A percentile compares a stretch with the other conserved stretches of the same genome.
Conservation (phyloP, 2,113 vertebrate species). For the Echinops telfairi region DNA sequence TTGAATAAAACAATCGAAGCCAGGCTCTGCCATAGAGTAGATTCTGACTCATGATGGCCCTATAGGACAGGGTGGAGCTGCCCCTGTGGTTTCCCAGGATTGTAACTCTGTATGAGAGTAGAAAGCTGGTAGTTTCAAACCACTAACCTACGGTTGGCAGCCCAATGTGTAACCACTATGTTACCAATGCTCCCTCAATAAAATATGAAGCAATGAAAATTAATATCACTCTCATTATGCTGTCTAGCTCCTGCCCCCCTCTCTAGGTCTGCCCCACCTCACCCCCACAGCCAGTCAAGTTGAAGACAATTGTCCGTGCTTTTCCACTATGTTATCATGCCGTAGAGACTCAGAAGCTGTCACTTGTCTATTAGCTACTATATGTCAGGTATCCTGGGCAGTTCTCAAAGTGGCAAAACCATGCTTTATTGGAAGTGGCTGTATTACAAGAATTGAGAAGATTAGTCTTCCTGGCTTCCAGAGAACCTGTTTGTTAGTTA, state of each 20-base stretch:
- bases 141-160: no score
- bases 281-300: background rate
- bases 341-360: background rate
- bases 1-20: no score
- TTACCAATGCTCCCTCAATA: background rate
- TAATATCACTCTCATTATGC: background rate
- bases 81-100: no score
- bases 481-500: background rate
- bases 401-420: background rate
- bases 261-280: no score
- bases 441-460: background rate
- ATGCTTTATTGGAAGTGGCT: background rate
- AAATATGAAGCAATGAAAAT: background rate
- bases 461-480: background rate
- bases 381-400: background rate
- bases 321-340: fast-evolving
- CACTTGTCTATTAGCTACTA: background rate
- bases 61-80: no score
- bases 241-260: background rate
- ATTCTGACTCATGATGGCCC: no score
- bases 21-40: no score
- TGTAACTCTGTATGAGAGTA: no score
- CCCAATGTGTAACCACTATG: no score
- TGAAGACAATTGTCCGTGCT: background rate
- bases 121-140: no score